A percentile compares a stretch with the other conserved stretches of the same genome.
phyloP scores from a whole-genome alignment of 2,113 vertebrate species.

The Petrocephalus zakoni region DNA sequence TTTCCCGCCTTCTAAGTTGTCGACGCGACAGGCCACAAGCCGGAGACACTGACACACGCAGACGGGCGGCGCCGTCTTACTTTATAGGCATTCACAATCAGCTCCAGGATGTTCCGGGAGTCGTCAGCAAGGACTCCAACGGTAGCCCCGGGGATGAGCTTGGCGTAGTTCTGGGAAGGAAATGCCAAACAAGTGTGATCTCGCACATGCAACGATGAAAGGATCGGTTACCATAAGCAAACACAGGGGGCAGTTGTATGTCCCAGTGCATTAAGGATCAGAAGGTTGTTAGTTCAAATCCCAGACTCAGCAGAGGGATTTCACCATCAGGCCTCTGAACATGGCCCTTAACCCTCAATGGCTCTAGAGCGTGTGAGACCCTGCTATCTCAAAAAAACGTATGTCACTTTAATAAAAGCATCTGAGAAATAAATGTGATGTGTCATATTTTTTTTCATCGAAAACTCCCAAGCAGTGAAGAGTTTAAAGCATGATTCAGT shows the following conservation, averaged over 20 bases:
- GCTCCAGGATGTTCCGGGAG: slow-evolving; percentile 85
- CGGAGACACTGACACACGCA: background rate
- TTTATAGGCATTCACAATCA: slow-evolving; percentile 91
- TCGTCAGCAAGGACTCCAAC: slow-evolving; percentile 78
- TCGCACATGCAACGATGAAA: slow-evolving; percentile 8
- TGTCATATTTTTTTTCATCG: background rate
- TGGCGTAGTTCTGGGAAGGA: slow-evolving; percentile 77
- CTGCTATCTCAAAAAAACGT: background rate
- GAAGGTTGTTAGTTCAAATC: background rate
- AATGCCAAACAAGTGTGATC: slow-evolving; percentile 1
- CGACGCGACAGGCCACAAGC: background rate
- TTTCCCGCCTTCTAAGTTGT: background rate
- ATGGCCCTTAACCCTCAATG: background rate
- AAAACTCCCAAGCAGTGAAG: background rate
- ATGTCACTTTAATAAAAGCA: background rate
- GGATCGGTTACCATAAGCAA: background rate
- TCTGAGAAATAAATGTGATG: background rate
- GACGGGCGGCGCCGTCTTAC: slow-evolving; percentile 53
- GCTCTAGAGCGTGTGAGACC: background rate
- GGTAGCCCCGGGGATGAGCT: slow-evolving; percentile 90
- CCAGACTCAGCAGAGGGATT: background rate
- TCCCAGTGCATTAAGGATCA: background rate
- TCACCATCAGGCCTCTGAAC: background rate
- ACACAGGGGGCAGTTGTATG: background rate
- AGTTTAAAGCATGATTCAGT: background rate